Evolutionary conservation across 1,140 invertebrate genomes (phyloP).

Genomic region (Aphelenchoides fujianensis): DNA sequence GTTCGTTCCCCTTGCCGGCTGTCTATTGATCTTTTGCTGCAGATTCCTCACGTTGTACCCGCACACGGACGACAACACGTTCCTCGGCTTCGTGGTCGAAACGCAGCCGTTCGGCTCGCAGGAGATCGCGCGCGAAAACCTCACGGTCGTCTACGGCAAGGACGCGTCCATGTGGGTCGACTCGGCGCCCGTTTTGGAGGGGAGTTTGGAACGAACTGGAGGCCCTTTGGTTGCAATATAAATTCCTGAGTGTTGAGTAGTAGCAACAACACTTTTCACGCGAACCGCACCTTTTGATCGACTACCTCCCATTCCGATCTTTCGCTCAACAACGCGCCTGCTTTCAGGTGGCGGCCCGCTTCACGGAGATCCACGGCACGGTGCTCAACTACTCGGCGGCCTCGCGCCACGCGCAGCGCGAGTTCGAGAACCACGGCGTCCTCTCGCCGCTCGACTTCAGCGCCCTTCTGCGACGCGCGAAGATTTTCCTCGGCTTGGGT

Average conservation of each 20-base stretch:
- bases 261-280: neutral
- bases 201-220: neutral
- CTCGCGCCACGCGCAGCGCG: constrained; percentile 19
- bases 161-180: constrained; percentile 65
- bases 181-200: constrained; percentile 28
- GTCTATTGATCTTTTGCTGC: no score
- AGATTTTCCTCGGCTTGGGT: constrained; percentile 64
- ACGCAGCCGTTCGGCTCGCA: constrained; percentile 22
- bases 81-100: constrained; percentile 65
- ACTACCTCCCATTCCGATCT: neutral
- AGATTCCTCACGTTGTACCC: constrained; percentile 66
- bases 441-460: constrained; percentile 62
- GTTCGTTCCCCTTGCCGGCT: no score
- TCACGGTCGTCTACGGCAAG: constrained; percentile 65
- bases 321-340: neutral
- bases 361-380: constrained; percentile 63
- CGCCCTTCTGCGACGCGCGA: constrained; percentile 51
- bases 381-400: constrained; percentile 57
- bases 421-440: constrained; percentile 48
- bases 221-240: no score
- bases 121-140: no score
- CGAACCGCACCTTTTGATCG: neutral
- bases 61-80: constrained; percentile 65
- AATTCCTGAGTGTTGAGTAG: neutral
- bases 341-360: constrained; percentile 49